Evolutionary conservation across 2,888 invertebrate genomes (phyloP), one percentile per base, ranked within the genome.

Genomic region (Cacoxenus indagator): DNA sequence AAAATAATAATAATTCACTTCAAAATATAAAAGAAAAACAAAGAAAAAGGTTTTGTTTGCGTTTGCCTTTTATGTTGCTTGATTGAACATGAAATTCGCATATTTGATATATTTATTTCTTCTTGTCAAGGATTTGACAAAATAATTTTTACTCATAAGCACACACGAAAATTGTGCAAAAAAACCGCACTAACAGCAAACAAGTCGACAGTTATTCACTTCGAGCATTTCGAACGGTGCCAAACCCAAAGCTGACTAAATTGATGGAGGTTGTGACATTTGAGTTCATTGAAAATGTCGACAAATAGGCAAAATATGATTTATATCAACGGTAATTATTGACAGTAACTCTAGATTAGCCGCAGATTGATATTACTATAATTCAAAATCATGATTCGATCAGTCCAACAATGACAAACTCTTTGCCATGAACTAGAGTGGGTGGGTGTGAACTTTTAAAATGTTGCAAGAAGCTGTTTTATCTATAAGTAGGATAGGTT

Each of bases 111-210:
- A 73, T 73, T 68, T 73, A 61, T 19, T 43, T 48, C 17, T 46
- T 51, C 19, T 65, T 65, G 29, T 66, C 75, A 75, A 73, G 70
- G 73, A 73, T 71, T 59, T 54, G 45, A 67, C 54, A 43, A 61
- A 61, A 67, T 19, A 29, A 37, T 55, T 45, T 62, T 22, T 59
- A 48, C 24, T 48, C 43, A 26, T 46, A 45, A 45, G 55, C 66
- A 48, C 48, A 59, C 62, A 66, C 70, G 51, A n/a, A n/a, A n/a
- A n/a, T n/a, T n/a, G n/a, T n/a, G 24, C 68, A 59, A 61, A 22
- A 43, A 51, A 29, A 24, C 57, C 22, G 46, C 22, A 61, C 5
- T 17, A 17, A 61, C 11, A 61, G 1, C 3, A 61, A 43, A 31
- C 8, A 37, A 37, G n/a, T 11, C 22, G 9, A 19, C 19, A n/a